phyloP scores from a whole-genome alignment of 1,140 invertebrate genomes.

The Prorops nasuta region DNA sequence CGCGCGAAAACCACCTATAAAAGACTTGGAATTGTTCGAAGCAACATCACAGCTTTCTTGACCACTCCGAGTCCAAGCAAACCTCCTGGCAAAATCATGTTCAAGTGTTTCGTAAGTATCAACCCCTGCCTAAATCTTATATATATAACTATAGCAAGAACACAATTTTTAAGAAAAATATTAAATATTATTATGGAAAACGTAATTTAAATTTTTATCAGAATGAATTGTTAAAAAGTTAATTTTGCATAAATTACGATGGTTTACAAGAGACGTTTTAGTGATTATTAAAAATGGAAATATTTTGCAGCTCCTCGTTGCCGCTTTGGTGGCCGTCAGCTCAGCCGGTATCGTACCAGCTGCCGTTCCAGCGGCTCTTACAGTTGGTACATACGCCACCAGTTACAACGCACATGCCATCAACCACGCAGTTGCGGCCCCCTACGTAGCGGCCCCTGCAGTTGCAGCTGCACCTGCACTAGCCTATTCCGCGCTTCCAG shows the following conservation, averaged over 20 bases:
- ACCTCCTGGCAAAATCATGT: constrained; percentile 57
- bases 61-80: constrained; percentile 37
- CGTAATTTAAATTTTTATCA: no score
- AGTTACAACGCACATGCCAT: constrained; percentile 64
- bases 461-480: constrained; percentile 32
- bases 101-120: constrained; percentile 60
- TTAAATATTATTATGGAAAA: no score
- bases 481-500: constrained; percentile 27
- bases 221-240: no score
- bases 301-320: constrained; percentile 55
- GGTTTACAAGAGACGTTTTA: no score
- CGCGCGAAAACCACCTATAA: constrained; percentile 34
- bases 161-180: no score
- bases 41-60: constrained; percentile 50
- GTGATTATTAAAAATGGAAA: no score
- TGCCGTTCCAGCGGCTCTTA: constrained; percentile 56
- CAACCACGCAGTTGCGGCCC: constrained; percentile 63
- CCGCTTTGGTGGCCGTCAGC: constrained; percentile 47
- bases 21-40: constrained; percentile 22
- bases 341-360: constrained; percentile 44
- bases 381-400: constrained; percentile 61
- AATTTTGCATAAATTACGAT: no score
- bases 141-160: no score
- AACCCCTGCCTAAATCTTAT: no score
- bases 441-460: constrained; percentile 53